phyloP scores from a whole-genome alignment of 2,888 invertebrate genomes.

The Acronicta leporina region DNA sequence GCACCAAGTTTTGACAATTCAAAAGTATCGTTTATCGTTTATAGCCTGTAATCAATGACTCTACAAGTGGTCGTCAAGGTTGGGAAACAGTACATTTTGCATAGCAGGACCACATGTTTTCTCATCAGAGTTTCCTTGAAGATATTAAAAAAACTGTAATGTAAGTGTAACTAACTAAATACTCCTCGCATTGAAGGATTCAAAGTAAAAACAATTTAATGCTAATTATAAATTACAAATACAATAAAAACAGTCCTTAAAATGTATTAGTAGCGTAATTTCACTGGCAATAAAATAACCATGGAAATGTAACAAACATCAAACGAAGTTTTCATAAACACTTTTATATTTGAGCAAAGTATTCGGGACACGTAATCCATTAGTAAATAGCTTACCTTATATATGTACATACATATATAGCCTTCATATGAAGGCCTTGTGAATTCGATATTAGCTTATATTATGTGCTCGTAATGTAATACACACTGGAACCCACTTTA shows the following conservation, averaged over 20 bases:
- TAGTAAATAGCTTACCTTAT: conserved; percentile 63
- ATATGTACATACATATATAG: conserved; percentile 26
- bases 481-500: conserved; percentile 14
- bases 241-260: conserved; percentile 4
- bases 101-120: too few relatives aligned
- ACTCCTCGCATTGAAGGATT: neutral
- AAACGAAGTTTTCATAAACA: conserved; percentile 52
- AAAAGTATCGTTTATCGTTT: too few relatives aligned
- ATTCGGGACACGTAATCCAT: conserved; percentile 68
- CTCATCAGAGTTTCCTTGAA: too few relatives aligned
- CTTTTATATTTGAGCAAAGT: conserved; percentile 54
- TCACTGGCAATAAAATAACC: conserved; percentile 18
- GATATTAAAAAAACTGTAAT: neutral
- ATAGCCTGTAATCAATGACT: too few relatives aligned
- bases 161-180: neutral
- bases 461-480: conserved; percentile 26
- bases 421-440: conserved; percentile 48
- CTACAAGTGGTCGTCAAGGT: too few relatives aligned
- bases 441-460: conserved; percentile 58
- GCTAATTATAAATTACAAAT: neutral
- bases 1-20: too few relatives aligned
- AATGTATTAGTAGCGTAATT: conserved; percentile 10
- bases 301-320: conserved; percentile 29
- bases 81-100: too few relatives aligned
- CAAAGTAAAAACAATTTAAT: neutral